These are phyloP conservation scores for Phymatocera aterrima DNA, from an alignment of 2,888 invertebrate genomes.

Conservation along the genomic window DNA sequence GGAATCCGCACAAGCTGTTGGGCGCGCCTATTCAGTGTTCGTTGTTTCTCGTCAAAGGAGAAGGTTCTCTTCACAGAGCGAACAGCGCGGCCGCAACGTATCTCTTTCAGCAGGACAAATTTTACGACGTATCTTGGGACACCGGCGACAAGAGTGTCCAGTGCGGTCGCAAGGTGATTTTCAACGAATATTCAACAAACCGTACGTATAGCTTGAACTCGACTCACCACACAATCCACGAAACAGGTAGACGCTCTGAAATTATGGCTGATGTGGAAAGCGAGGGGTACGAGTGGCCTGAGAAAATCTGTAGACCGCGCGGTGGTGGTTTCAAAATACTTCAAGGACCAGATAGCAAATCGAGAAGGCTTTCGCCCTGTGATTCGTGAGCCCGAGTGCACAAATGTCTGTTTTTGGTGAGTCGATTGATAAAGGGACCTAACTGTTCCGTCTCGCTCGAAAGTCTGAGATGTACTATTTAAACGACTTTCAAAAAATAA, in stretches of 20 bases:
- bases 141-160: slow-evolving; percentile 93
- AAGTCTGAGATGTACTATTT: neutral
- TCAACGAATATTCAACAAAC: neutral
- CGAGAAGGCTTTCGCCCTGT: slow-evolving; percentile 81
- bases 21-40: slow-evolving; percentile 89
- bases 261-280: slow-evolving; percentile 95
- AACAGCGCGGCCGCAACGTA: slow-evolving; percentile 86
- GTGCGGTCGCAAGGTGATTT: slow-evolving; percentile 89
- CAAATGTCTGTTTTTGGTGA: slow-evolving; percentile 95
- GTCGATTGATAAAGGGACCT: slow-evolving; percentile 68
- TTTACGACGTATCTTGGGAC: slow-evolving; percentile 87
- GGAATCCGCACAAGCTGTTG: slow-evolving; percentile 92
- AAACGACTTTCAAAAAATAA: slow-evolving; percentile 10
- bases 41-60: slow-evolving; percentile 80
- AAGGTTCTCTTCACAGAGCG: slow-evolving; percentile 80
- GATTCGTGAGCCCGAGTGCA: slow-evolving; percentile 81
- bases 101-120: slow-evolving; percentile 90
- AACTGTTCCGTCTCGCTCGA: neutral
- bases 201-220: neutral
- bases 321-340: slow-evolving; percentile 79
- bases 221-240: slow-evolving; percentile 12
- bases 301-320: slow-evolving; percentile 80
- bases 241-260: slow-evolving; percentile 89
- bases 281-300: slow-evolving; percentile 82
- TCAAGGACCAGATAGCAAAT: slow-evolving; percentile 76